Base-by-base conservation (phyloP, 2,888 invertebrate genomes). In the Iselma pallidipennis region DNA sequence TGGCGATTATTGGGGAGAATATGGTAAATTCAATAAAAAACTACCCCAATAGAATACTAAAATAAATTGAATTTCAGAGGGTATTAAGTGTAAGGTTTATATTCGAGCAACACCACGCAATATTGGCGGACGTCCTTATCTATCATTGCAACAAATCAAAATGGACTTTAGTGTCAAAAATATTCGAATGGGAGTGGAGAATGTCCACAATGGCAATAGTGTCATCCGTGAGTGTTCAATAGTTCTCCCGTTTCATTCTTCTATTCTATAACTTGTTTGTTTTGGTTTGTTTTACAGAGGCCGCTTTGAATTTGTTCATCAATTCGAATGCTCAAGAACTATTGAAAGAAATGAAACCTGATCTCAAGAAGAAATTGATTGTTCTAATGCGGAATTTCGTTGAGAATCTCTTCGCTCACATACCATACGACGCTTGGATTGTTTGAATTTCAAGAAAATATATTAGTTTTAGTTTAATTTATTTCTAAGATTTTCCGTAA, bases 1-100 rank as follows among this genome's bases (percentile, higher is more conserved):
- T 53, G 94, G 94, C 3, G 92, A 94, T 78, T 94, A 94, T 80
- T 94, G 93, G 93, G 94, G 94, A 59, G 92, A 93, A 82, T 94
- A 94, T 75, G 91, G 94, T 93, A 77, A 81, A 77, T 49, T 53
- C 26, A 10, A 48, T 16, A 10, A 3, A 2, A 2, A 14, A 16
- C 1, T 16, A 9, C 2, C n/a, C n/a, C n/a, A n/a, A n/a, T n/a
- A n/a, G 23, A 49, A 23, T 7, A 1, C 1, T 9, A 26, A 50
- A 4, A 26, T n/a, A 0, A 21, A 26, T 28, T 25, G 21, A 4
- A 31, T 52, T 49, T 2, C 81, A 94, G 94, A 92, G 76, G 91
- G 91, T 52, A 92, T 92, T 10, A 90, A 90, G 77, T 92, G 92
- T 0, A 94, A 94, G 80, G 89, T 92, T 19, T 94, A 93, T 81